Evolutionary conservation across 2,888 invertebrate genomes (phyloP).

Genomic region (Margaritifera margaritifera): DNA sequence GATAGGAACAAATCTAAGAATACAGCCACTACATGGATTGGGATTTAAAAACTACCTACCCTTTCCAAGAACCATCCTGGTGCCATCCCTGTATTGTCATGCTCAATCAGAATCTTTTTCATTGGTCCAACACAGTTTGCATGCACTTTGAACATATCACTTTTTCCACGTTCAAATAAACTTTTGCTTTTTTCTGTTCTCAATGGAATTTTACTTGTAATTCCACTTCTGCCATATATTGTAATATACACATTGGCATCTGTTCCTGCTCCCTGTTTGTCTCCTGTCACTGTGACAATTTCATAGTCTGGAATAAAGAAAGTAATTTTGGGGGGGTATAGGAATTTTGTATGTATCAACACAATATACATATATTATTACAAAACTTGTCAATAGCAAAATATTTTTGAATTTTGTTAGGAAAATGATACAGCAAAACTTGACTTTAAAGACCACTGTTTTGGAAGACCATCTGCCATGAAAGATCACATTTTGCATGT

Average conservation of each 20-base stretch:
- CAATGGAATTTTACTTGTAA: constrained; percentile 66
- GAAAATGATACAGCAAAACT: no score
- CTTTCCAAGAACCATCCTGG: constrained; percentile 73
- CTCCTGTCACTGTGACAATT: constrained; percentile 71
- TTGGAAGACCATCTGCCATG: no score
- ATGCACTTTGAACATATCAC: constrained; percentile 66
- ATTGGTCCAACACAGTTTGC: constrained; percentile 70
- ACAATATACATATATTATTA: no score
- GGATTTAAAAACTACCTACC: constrained; percentile 45
- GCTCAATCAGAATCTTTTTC: constrained; percentile 69
- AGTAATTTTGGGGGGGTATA: background rate
- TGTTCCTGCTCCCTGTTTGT: constrained; percentile 66
- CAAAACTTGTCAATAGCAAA: no score
- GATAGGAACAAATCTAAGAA: background rate
- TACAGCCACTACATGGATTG: background rate
- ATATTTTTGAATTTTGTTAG: no score
- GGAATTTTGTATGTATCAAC: no score
- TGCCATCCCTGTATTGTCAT: constrained; percentile 70
- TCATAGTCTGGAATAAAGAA: constrained; percentile 67
- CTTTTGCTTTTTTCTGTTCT: constrained; percentile 51
- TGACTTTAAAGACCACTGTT: no score
- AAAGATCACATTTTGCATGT: no score
- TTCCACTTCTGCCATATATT: constrained; percentile 68
- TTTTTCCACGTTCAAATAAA: constrained; percentile 58
- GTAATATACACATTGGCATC: constrained; percentile 71